These are phyloP conservation scores for Micropterix aruncella DNA, from an alignment of 2,888 invertebrate genomes.

Conservation along the genomic window DNA sequence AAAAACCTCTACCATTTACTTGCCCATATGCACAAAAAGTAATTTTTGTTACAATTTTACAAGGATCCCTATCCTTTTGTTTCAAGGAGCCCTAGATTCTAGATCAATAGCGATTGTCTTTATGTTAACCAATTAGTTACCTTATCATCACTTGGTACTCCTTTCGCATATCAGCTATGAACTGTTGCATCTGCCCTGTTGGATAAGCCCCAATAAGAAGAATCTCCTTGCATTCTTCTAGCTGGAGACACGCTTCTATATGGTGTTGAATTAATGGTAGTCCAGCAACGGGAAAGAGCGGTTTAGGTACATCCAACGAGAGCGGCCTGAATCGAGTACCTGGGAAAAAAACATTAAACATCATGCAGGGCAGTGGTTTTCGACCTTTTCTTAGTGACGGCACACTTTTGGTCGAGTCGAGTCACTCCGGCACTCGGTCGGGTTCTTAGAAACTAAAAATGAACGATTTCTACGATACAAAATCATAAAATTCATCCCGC, in stretches of 20 bases:
- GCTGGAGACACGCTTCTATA: constrained; percentile 78
- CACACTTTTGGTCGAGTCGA: too few relatives aligned
- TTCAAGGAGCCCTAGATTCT: not conserved
- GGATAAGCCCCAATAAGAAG: constrained; percentile 90
- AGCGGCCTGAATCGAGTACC: constrained; percentile 95
- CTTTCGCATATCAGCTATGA: constrained; percentile 74
- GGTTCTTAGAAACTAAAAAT: too few relatives aligned
- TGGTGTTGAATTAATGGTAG: constrained; percentile 93
- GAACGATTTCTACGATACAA: too few relatives aligned
- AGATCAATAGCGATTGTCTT: not conserved
- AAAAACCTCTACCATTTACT: too few relatives aligned
- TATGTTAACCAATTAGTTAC: constrained; percentile 24
- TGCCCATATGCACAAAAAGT: too few relatives aligned
- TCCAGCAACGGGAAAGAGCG: constrained; percentile 93
- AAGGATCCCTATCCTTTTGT: too few relatives aligned
- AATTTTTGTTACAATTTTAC: too few relatives aligned
- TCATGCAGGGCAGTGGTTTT: too few relatives aligned
- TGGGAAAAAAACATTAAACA: constrained; percentile 22
- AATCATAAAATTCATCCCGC: too few relatives aligned
- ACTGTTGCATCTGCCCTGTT: constrained; percentile 68
- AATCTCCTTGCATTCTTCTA: constrained; percentile 76
- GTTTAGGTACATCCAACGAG: constrained; percentile 94
- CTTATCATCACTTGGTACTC: constrained; percentile 70
- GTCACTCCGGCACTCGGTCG: too few relatives aligned
- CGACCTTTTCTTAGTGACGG: too few relatives aligned